Percentiles rank a stretch among this genome's conserved stretches.
Evolutionary conservation across 2,888 invertebrate genomes (phyloP).

Genomic region (Pammene aurita): DNA sequence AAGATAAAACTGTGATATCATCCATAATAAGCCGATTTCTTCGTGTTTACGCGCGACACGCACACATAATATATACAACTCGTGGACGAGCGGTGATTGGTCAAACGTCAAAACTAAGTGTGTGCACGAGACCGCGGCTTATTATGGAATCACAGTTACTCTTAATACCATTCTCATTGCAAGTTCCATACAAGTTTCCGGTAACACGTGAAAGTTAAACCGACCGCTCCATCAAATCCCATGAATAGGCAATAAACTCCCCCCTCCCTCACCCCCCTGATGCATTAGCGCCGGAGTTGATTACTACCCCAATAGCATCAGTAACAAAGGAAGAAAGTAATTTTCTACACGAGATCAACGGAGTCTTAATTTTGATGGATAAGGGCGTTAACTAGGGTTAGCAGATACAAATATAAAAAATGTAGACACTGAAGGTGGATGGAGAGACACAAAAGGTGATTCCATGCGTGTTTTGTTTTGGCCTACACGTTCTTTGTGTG

Average conservation of each 20-base stretch:
- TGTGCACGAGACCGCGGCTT: no score
- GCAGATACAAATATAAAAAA: background rate
- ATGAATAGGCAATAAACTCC: slow-evolving; percentile 62
- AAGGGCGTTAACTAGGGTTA: slow-evolving; percentile 28
- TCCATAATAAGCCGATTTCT: no score
- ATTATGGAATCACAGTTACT: no score
- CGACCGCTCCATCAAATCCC: slow-evolving; percentile 57
- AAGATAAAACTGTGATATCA: no score
- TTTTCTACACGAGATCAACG: slow-evolving; percentile 52
- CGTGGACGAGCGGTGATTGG: no score
- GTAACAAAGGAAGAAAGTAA: slow-evolving; percentile 62
- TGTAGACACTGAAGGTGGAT: no score
- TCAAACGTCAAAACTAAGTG: no score
- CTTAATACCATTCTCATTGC: slow-evolving; percentile 6
- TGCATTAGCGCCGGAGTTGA: slow-evolving; percentile 50
- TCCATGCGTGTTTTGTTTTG: no score
- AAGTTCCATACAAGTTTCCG: slow-evolving; percentile 32
- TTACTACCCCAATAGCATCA: slow-evolving; percentile 56
- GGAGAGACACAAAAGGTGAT: no score
- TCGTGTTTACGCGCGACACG: no score
- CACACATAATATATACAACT: no score
- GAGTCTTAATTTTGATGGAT: slow-evolving; percentile 43
- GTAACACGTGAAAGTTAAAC: slow-evolving; percentile 27
- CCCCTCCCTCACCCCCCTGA: slow-evolving; percentile 54
- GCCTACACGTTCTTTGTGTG: no score